Evolutionary conservation across 2,797 vertebrate species (phyloP).

Genomic region (Sebastes vulpes): DNA sequence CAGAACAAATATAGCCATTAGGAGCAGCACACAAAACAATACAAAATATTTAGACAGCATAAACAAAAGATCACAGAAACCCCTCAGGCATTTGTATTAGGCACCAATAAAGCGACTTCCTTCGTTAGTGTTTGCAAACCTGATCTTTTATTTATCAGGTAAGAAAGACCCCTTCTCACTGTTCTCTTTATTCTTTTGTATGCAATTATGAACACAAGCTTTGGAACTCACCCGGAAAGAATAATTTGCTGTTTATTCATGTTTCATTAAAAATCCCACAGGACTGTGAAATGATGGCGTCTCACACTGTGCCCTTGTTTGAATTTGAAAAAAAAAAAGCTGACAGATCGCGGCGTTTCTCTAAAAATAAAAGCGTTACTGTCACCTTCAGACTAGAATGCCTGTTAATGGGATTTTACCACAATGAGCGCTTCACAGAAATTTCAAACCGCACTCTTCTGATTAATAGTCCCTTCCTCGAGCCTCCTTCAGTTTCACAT

Average conservation of each 20-base stretch:
- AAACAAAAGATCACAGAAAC: slow-evolving; percentile 19
- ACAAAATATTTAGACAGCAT: not conserved
- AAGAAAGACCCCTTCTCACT: slow-evolving; percentile 23
- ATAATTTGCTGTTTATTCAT: slow-evolving; percentile 57
- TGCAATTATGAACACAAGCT: slow-evolving; percentile 36
- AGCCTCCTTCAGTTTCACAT: slow-evolving; percentile 83
- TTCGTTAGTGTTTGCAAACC: slow-evolving; percentile 36
- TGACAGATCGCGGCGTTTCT: slow-evolving; percentile 26
- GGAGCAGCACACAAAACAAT: not conserved
- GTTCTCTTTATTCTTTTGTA: slow-evolving; percentile 22
- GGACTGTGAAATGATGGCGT: slow-evolving; percentile 9
- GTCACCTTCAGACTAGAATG: slow-evolving; percentile 70
- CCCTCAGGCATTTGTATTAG: not conserved
- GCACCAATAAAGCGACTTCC: not conserved
- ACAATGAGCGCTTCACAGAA: slow-evolving; percentile 62
- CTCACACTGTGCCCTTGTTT: slow-evolving; percentile 39
- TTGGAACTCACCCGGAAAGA: slow-evolving; percentile 37
- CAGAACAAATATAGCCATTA: not conserved
- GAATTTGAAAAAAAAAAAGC: slow-evolving; percentile 41
- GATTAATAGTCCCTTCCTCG: slow-evolving; percentile 82
- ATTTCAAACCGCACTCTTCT: slow-evolving; percentile 70
- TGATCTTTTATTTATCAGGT: slow-evolving; percentile 63
- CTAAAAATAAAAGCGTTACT: slow-evolving; percentile 67
- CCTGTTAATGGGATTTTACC: slow-evolving; percentile 72
- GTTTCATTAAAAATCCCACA: slow-evolving; percentile 55